phyloP scores from a whole-genome alignment of 2,888 invertebrate species.

The Thymelicus acteon region DNA sequence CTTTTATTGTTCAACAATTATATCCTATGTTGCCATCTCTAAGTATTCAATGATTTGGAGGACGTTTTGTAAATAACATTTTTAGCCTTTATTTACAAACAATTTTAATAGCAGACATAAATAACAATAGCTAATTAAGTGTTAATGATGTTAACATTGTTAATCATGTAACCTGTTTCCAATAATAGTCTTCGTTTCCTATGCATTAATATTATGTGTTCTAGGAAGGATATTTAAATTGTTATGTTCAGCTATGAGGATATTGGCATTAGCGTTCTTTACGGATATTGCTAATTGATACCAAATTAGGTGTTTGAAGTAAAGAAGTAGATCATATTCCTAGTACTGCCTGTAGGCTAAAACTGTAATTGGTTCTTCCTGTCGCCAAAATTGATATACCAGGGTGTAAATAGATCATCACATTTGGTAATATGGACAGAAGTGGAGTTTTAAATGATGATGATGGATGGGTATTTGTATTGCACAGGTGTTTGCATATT shows the following conservation, averaged over 20 bases:
- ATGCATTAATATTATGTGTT: conserved; percentile 9
- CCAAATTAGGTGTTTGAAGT: conserved; percentile 1
- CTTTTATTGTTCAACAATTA: conserved; percentile 69
- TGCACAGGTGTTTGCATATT: no score
- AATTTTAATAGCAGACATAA: no score
- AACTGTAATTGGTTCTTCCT: background rate
- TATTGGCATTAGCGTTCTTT: conserved; percentile 29
- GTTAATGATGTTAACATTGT: no score
- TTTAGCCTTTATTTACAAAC: no score
- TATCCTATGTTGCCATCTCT: background rate
- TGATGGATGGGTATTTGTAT: no score
- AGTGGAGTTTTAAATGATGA: no score
- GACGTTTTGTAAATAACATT: no score
- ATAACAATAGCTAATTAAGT: no score
- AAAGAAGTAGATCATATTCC: background rate
- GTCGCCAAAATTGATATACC: background rate
- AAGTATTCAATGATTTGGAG: background rate
- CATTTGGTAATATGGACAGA: no score
- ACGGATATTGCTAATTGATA: background rate
- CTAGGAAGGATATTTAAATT: conserved; percentile 66
- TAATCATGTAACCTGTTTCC: no score
- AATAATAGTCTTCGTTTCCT: background rate
- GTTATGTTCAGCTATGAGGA: conserved; percentile 52
- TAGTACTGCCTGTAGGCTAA: background rate
- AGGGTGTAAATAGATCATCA: background rate